A percentile compares a stretch with the other conserved stretches of the same genome.
phyloP scores from a whole-genome alignment of 2,113 vertebrate genomes.

The Microtus montanus region DNA sequence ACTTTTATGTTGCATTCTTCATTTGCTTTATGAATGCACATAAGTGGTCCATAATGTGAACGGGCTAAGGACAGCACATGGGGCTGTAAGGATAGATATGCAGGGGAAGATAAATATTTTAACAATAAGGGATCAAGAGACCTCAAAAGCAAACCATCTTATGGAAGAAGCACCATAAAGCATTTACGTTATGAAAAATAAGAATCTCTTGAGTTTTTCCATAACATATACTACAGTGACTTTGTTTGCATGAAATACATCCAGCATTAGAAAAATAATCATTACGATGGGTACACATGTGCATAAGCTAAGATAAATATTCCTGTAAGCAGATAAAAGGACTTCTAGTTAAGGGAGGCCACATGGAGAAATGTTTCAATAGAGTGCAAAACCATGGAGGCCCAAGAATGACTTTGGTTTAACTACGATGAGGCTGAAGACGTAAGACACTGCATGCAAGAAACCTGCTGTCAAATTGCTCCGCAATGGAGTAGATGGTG shows the following conservation, averaged over 20 bases:
- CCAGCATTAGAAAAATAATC: slow-evolving; percentile 32
- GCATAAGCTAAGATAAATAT: slow-evolving; percentile 68
- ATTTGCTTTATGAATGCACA: background rate
- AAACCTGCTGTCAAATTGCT: slow-evolving; percentile 32
- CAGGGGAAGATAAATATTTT: background rate
- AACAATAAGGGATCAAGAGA: background rate
- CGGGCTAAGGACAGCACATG: background rate
- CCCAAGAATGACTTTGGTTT: slow-evolving; percentile 55
- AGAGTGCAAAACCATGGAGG: slow-evolving; percentile 67
- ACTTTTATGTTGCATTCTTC: background rate
- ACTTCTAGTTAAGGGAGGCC: slow-evolving; percentile 63
- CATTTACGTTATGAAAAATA: slow-evolving; percentile 7
- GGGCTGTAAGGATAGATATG: background rate
- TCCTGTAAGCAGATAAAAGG: slow-evolving; percentile 59
- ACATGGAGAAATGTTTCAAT: slow-evolving; percentile 60
- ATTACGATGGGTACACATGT: background rate
- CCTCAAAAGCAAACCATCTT: slow-evolving; percentile 10
- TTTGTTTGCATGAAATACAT: slow-evolving; percentile 58
- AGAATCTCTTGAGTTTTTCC: slow-evolving; percentile 36
- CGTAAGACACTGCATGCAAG: background rate
- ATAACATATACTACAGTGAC: slow-evolving; percentile 25
- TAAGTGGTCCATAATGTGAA: background rate
- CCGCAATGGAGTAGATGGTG: slow-evolving; percentile 6
- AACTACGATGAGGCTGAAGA: slow-evolving; percentile 49
- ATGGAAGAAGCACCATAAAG: background rate